These are phyloP conservation scores for Drosophila nigrodunni DNA, from an alignment of 1,140 invertebrate species.

Conservation along the genomic window DNA sequence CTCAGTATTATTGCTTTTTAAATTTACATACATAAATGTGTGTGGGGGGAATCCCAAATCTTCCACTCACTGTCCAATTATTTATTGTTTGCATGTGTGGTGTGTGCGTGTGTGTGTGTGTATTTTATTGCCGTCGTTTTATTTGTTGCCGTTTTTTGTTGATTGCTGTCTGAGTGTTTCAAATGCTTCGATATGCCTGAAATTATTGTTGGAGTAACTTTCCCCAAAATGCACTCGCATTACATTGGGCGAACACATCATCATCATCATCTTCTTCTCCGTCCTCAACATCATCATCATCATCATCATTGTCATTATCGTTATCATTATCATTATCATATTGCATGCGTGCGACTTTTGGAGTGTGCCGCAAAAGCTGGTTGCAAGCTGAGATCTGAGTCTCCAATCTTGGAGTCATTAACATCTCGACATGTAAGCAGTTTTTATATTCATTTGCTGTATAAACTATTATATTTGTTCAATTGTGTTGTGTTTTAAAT, in stretches of 20 bases:
- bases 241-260: constrained; percentile 53
- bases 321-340: constrained; percentile 33
- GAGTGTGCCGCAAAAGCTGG: constrained; percentile 31
- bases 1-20: constrained; percentile 77
- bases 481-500: constrained; percentile 19
- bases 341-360: constrained; percentile 37
- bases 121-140: constrained; percentile 60
- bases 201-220: constrained; percentile 78
- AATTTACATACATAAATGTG: constrained; percentile 42
- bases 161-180: constrained; percentile 54
- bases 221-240: constrained; percentile 59
- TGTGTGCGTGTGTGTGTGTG: constrained; percentile 16
- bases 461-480: constrained; percentile 25
- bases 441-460: constrained; percentile 9
- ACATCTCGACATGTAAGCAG: constrained; percentile 28
- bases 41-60: constrained; percentile 37
- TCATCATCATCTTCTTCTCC: constrained; percentile 39
- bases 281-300: constrained; percentile 21
- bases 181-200: constrained; percentile 82
- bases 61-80: constrained; percentile 27
- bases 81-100: constrained; percentile 30
- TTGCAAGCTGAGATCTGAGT: constrained; percentile 28
- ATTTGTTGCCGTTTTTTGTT: constrained; percentile 23
- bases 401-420: not conserved
- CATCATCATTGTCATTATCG: constrained; percentile 29